A percentile compares a stretch with the other conserved stretches of the same genome.
phyloP scores from a whole-genome alignment of 1,140 invertebrate species.

The Brachystomella parvula region DNA sequence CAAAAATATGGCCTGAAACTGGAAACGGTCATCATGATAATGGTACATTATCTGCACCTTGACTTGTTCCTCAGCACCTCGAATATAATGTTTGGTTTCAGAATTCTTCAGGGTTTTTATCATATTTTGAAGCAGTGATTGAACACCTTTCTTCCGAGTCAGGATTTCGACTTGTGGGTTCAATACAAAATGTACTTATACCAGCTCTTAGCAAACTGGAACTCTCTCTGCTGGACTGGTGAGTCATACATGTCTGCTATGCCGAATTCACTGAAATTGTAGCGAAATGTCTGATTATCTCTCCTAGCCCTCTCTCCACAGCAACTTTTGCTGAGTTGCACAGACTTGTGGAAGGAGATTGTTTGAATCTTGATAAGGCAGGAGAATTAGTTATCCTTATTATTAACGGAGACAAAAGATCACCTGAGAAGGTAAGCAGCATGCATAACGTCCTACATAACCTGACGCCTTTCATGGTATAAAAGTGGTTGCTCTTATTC shows the following conservation, averaged over 20 bases:
- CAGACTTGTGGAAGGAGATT: constrained; percentile 49
- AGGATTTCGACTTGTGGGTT: constrained; percentile 54
- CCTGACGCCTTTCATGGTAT: neutral
- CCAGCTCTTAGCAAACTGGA: constrained; percentile 56
- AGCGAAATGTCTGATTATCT: constrained; percentile 33
- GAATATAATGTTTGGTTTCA: constrained; percentile 44
- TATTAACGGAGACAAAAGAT: constrained; percentile 44
- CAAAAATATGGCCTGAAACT: constrained; percentile 52
- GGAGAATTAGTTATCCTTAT: constrained; percentile 51
- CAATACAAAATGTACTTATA: constrained; percentile 58
- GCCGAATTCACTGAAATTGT: constrained; percentile 9
- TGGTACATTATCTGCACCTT: constrained; percentile 47
- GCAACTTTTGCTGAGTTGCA: constrained; percentile 52
- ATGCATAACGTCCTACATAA: neutral
- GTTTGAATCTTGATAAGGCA: constrained; percentile 54
- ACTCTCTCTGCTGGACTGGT: constrained; percentile 51
- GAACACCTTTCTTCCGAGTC: constrained; percentile 45
- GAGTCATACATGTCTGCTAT: constrained; percentile 35
- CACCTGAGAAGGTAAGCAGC: constrained; percentile 44
- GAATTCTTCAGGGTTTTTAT: constrained; percentile 55
- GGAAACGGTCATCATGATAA: constrained; percentile 54
- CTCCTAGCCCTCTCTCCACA: constrained; percentile 44
- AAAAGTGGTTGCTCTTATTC: neutral
- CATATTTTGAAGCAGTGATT: constrained; percentile 55
- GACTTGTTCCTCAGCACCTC: constrained; percentile 7